phyloP scores from a whole-genome alignment of 2,888 invertebrate species.

The Thalpophila matura region DNA sequence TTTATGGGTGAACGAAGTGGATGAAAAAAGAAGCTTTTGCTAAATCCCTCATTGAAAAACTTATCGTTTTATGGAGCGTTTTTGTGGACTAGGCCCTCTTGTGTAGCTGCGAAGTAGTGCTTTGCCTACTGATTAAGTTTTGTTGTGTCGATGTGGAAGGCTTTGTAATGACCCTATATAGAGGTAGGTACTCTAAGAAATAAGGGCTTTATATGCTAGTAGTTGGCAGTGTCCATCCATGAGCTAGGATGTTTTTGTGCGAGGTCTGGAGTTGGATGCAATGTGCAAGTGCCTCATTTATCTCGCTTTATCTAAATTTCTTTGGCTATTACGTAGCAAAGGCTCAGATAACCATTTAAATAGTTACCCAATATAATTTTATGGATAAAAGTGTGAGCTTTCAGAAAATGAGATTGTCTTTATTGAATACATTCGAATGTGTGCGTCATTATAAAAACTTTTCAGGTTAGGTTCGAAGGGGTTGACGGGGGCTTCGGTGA shows the following conservation, averaged over 20 bases:
- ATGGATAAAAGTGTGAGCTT: slow-evolving; percentile 31
- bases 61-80: slow-evolving; percentile 76
- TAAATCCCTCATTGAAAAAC: slow-evolving; percentile 78
- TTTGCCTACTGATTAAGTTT: slow-evolving; percentile 53
- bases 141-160: slow-evolving; percentile 43
- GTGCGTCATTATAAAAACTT: background rate
- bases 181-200: slow-evolving; percentile 34
- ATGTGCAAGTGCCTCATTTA: slow-evolving; percentile 44
- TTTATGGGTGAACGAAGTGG: slow-evolving; percentile 80
- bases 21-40: slow-evolving; percentile 75
- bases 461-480: too few species aligned
- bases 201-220: slow-evolving; percentile 41
- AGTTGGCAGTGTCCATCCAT: slow-evolving; percentile 23
- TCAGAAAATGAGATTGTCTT: slow-evolving; percentile 14
- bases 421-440: background rate
- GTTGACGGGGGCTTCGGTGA: too few species aligned
- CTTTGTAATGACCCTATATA: slow-evolving; percentile 48
- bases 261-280: slow-evolving; percentile 34
- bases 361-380: slow-evolving; percentile 44
- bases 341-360: slow-evolving; percentile 44
- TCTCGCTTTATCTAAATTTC: slow-evolving; percentile 45
- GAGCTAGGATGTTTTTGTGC: slow-evolving; percentile 46
- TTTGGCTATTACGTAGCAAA: slow-evolving; percentile 32
- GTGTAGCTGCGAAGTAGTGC: slow-evolving; percentile 55
- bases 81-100: slow-evolving; percentile 62